A percentile compares a stretch with the other conserved stretches of the same genome.
Evolutionary conservation across 2,113 vertebrate genomes (phyloP).

Genomic region (Monarcha castaneiventris): DNA sequence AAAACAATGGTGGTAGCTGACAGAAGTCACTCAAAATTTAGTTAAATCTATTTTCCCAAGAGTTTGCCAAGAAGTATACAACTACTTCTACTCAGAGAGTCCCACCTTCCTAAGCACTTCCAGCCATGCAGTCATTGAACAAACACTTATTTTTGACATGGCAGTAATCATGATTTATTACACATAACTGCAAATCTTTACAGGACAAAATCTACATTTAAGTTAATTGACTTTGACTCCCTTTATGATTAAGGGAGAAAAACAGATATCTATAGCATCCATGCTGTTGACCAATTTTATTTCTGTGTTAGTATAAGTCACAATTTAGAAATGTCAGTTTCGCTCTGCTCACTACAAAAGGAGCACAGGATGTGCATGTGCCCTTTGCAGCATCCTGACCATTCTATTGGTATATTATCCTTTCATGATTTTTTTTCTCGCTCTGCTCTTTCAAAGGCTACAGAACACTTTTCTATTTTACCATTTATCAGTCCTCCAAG

Average conservation of each 20-base stretch:
- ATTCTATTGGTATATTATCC: neutral
- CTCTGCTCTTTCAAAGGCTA: neutral
- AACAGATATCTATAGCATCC: neutral
- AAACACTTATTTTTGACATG: neutral
- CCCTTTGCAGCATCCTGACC: neutral
- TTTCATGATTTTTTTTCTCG: neutral
- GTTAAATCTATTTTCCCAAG: neutral
- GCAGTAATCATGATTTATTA: neutral
- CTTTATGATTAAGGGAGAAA: neutral
- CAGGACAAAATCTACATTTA: neutral
- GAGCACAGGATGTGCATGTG: neutral
- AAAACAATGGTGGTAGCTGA: neutral
- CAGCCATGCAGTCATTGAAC: neutral
- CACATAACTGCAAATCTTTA: neutral
- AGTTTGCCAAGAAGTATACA: neutral
- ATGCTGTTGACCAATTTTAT: neutral
- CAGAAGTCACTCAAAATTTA: neutral
- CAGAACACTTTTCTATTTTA: neutral
- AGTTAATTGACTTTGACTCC: neutral
- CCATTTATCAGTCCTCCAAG: neutral
- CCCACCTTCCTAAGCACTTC: neutral
- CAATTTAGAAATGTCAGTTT: neutral
- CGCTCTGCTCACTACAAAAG: neutral
- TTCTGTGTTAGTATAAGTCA: neutral
- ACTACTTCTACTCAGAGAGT: neutral